Percentiles rank a stretch among this genome's conserved stretches.
Evolutionary conservation across 2,797 vertebrate genomes (phyloP).

Genomic region (Mormyrops boulengeri): DNA sequence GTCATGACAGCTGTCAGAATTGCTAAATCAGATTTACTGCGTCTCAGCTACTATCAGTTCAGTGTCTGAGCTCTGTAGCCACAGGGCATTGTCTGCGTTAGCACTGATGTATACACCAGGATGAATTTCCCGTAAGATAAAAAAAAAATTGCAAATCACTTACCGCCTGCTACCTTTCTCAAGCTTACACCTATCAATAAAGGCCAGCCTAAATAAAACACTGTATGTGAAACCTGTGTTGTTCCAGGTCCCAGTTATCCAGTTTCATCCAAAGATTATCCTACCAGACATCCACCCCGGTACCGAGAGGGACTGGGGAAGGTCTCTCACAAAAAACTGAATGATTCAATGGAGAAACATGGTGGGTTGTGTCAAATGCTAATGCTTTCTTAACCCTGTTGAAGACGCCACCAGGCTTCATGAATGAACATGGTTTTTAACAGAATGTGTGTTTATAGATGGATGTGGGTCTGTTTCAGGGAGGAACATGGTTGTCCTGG

Average conservation of each 20-base stretch:
- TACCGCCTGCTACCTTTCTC: neutral
- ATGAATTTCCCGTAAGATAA: neutral
- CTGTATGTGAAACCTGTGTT: constrained; percentile 25
- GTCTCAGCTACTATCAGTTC: neutral
- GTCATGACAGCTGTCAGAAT: neutral
- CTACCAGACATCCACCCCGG: constrained; percentile 76
- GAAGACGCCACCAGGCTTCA: neutral
- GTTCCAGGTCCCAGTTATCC: constrained; percentile 75
- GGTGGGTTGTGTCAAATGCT: constrained; percentile 10
- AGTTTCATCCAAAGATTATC: constrained; percentile 70
- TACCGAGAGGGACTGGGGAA: constrained; percentile 71
- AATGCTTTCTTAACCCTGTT: neutral
- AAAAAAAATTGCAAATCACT: neutral
- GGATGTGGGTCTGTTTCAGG: neutral
- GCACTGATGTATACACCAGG: neutral
- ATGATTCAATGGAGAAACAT: constrained; percentile 33
- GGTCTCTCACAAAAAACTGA: constrained; percentile 58
- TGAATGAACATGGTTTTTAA: neutral
- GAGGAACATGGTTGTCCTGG: neutral
- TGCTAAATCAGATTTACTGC: neutral
- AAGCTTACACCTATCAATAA: neutral
- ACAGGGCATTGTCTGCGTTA: neutral
- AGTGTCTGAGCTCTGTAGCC: neutral
- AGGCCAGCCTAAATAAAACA: constrained; percentile 59
- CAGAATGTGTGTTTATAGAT: neutral